Conservation (phyloP, 1,140 invertebrate species). For the Ruditapes philippinarum region DNA sequence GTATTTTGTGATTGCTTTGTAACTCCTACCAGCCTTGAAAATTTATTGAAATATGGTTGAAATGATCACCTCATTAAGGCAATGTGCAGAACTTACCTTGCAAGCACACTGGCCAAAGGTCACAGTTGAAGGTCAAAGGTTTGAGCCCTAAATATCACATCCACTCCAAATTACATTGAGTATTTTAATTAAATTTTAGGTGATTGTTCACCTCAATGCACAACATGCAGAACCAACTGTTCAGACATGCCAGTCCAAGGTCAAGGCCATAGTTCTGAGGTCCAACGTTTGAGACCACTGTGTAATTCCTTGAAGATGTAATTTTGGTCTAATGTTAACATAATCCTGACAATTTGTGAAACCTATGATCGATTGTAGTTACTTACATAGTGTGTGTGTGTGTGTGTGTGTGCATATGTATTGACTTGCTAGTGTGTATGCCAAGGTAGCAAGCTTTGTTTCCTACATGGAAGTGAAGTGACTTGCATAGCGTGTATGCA, state of each 20-base stretch:
- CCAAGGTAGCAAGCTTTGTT: too few species aligned
- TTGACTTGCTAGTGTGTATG: too few species aligned
- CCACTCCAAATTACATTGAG: conserved; percentile 17
- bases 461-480: too few species aligned
- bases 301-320: conserved; percentile 34
- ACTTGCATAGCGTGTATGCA: too few species aligned
- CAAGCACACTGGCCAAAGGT: conserved; percentile 20
- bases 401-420: too few species aligned
- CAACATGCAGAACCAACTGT: conserved; percentile 22
- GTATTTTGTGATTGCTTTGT: conserved; percentile 19
- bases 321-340: conserved; percentile 27
- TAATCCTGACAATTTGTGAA: background rate
- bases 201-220: conserved; percentile 29
- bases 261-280: conserved; percentile 18
- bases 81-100: conserved; percentile 15
- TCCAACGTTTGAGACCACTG: conserved; percentile 31
- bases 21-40: conserved; percentile 20
- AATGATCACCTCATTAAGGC: conserved; percentile 16
- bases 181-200: conserved; percentile 23
- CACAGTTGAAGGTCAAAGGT: too few species aligned
- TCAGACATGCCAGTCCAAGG: conserved; percentile 26
- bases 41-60: conserved; percentile 19
- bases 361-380: conserved; percentile 42
- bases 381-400: too few species aligned
- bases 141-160: conserved; percentile 30